Base-by-base conservation (phyloP, 2,797 vertebrate genomes). In the Alcedo quadribrachys region DNA sequence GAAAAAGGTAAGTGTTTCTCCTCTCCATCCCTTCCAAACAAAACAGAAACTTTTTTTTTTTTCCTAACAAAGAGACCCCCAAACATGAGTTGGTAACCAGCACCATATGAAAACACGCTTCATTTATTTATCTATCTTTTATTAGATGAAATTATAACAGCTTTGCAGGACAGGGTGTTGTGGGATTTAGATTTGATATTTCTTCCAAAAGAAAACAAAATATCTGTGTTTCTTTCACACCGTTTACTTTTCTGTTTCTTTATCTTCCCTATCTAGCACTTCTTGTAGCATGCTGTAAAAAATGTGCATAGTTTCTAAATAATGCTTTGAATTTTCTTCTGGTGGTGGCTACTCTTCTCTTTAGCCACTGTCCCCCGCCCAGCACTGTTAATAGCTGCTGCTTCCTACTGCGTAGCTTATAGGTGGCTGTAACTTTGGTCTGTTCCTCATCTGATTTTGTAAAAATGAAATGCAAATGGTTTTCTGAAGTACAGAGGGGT, bases 1-100 rank as follows among this genome's bases (percentile, higher is more conserved):
- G 65, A 40, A 79, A 62, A 92, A 85, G 82, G 94, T 96, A 92
- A 95, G 94, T 92, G 62, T 35, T 92, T 81, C 46, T 73, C 15
- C 50, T 6, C 21, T 84, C 54, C 2, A 1, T 42, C 40, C 22
- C 35, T 89, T 93, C 46, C 54, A 65, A 86, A 81, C 24, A 81
- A 77, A 90, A 68, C 4, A 11, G 28, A 63, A 86, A 82, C n/a
- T 81, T 83, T 76, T 43, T 62, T 37, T 73, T 46, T 69, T 51
- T 82, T 48, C 7, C 40, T 65, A 89, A 92, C 78, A 82, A 90
- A 93, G 54, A 76, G 46, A 54, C 9, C 15, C 35, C 40, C 37
- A 83, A 88, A 43, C 27, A 15, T 1, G 1, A 66, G 25, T 2
- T 66, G n/a, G 42, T 60, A 74, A 61, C 75, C 32, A 81, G 81